These are phyloP conservation scores for Caradrina clavipalpis DNA, from an alignment of 2,888 invertebrate genomes.

Conservation along the genomic window DNA sequence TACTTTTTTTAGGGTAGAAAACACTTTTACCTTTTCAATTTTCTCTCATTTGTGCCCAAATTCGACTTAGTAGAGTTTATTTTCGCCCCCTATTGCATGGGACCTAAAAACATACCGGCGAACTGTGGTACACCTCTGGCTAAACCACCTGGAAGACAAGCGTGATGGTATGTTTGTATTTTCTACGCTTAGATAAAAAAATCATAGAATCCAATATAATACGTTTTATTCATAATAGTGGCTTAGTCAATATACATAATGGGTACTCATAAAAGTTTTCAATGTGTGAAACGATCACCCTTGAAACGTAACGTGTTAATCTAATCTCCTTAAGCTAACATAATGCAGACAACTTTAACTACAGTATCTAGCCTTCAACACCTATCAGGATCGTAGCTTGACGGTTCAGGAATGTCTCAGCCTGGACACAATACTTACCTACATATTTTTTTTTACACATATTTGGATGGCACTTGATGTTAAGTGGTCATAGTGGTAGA, in stretches of 20 bases:
- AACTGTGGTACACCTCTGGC: too few species aligned
- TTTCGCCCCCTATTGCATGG: too few species aligned
- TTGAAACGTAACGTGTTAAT: constrained; percentile 47
- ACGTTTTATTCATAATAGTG: not conserved
- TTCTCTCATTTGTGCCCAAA: too few species aligned
- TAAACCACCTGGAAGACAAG: too few species aligned
- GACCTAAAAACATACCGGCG: too few species aligned
- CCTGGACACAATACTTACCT: too few species aligned
- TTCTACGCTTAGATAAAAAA: not conserved
- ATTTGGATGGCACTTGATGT: too few species aligned
- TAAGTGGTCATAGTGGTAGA: too few species aligned
- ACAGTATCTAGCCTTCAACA: constrained; percentile 43
- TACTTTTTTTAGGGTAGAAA: too few species aligned
- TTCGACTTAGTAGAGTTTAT: not conserved
- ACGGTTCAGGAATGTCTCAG: constrained; percentile 26
- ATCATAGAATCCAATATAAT: not conserved
- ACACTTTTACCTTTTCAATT: not conserved
- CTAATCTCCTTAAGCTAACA: constrained; percentile 50
- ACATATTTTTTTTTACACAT: too few species aligned
- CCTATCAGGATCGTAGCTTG: constrained; percentile 14
- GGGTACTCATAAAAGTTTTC: constrained; percentile 30
- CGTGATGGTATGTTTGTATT: too few species aligned
- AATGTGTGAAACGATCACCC: constrained; percentile 41
- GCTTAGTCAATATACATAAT: not conserved
- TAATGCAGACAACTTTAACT: constrained; percentile 53